Conservation (phyloP, 2,113 vertebrate species). For the Naja naja region DNA sequence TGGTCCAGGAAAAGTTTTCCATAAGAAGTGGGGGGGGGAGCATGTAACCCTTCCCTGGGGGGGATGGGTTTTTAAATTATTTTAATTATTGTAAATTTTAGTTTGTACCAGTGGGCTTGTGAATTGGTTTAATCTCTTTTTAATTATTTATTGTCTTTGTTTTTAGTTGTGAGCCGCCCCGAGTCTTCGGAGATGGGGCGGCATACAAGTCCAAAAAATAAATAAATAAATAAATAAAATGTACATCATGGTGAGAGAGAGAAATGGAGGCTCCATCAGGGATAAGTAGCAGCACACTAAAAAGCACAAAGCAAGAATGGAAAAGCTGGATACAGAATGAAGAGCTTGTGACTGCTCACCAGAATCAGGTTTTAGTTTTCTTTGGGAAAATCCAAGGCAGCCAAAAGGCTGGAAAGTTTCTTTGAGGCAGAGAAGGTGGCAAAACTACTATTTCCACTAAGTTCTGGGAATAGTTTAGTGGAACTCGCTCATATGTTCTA, state of each 20-base stretch:
- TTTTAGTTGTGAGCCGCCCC: too few species aligned
- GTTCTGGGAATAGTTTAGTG: neutral
- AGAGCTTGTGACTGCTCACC: neutral
- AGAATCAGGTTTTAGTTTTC: neutral
- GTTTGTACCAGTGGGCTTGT: too few species aligned
- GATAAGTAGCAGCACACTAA: neutral
- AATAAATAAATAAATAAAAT: too few species aligned
- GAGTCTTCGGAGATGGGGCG: too few species aligned
- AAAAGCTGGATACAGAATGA: neutral
- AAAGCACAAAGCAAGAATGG: neutral
- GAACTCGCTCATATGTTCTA: neutral
- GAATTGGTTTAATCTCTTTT: too few species aligned
- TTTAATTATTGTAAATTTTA: too few species aligned
- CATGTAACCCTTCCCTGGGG: too few species aligned
- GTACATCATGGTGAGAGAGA: neutral
- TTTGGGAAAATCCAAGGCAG: neutral
- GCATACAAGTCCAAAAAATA: too few species aligned
- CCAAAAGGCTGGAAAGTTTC: neutral
- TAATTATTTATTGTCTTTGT: too few species aligned
- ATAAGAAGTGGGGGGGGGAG: neutral
- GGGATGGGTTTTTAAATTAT: too few species aligned
- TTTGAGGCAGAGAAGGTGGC: neutral
- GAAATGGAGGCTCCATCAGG: neutral
- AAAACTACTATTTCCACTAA: neutral
- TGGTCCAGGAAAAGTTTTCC: neutral